Evolutionary conservation across 2,888 invertebrate species (phyloP).

Genomic region (Leucophora obtusa): DNA sequence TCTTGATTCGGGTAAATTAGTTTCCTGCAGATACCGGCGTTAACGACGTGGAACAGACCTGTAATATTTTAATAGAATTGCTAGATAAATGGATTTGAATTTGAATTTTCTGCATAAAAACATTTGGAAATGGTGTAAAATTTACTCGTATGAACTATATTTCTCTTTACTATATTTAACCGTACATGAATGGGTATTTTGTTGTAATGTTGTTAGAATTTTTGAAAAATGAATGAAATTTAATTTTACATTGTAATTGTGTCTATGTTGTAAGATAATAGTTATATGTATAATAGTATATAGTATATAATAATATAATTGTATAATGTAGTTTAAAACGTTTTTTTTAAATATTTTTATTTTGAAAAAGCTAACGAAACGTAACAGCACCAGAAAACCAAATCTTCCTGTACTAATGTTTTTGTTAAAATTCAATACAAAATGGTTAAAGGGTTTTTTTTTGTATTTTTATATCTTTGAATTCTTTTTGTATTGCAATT

Average conservation of each 20-base stretch:
- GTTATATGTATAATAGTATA: neutral
- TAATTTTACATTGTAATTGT: neutral
- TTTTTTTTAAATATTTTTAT: neutral
- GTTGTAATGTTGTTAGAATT: neutral
- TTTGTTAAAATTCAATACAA: constrained; percentile 4
- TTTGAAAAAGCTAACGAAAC: neutral
- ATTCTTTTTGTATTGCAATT: neutral
- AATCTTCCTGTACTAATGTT: neutral
- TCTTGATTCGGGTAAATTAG: too few relatives aligned
- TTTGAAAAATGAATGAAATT: neutral
- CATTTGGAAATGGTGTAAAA: neutral
- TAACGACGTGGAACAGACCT: too few relatives aligned
- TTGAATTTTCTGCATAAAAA: too few relatives aligned
- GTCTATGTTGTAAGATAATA: neutral
- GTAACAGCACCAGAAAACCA: constrained; percentile 1
- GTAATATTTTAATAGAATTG: too few relatives aligned
- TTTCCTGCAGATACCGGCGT: too few relatives aligned
- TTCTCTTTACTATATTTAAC: neutral
- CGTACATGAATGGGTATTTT: neutral
- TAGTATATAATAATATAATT: neutral
- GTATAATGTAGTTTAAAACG: neutral
- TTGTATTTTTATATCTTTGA: neutral
- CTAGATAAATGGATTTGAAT: too few relatives aligned
- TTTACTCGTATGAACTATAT: neutral
- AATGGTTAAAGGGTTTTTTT: constrained; percentile 28